Conservation (phyloP, 2,888 invertebrate genomes). For the Habrosyne pyritoides region DNA sequence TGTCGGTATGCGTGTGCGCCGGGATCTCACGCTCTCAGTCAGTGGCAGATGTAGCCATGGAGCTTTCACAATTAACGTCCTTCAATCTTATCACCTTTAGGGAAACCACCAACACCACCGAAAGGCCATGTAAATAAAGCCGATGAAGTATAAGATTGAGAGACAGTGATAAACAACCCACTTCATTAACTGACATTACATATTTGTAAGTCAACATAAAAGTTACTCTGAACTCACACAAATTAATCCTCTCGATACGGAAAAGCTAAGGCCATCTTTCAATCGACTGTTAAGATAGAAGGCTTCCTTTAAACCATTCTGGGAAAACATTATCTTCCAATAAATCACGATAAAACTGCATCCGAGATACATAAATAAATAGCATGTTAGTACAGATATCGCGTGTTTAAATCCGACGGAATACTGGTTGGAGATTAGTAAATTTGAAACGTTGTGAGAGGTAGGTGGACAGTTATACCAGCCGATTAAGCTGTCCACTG, state of each 20-base stretch:
- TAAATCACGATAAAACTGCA: conserved; percentile 41
- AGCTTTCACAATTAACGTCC: conserved; percentile 60
- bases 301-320: conserved; percentile 30
- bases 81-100: conserved; percentile 39
- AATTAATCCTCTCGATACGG: conserved; percentile 30
- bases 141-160: conserved; percentile 14
- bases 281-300: conserved; percentile 32
- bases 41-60: conserved; percentile 40
- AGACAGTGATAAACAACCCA: too few species aligned
- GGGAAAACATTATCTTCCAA: conserved; percentile 32
- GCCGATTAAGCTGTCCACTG: conserved; percentile 33
- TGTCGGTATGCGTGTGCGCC: conserved; percentile 36
- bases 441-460: conserved; percentile 2
- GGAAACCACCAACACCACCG: conserved; percentile 12
- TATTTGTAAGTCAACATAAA: conserved; percentile 15
- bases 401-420: conserved; percentile 18
- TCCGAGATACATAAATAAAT: conserved; percentile 38
- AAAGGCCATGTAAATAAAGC: conserved; percentile 6
- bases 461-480: conserved; percentile 24
- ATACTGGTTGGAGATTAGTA: conserved; percentile 23
- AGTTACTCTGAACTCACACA: conserved; percentile 27
- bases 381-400: conserved; percentile 26
- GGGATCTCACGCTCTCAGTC: conserved; percentile 40
- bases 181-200: background rate
- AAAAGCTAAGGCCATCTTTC: conserved; percentile 34